Evolutionary conservation across 2,888 invertebrate genomes (phyloP), one percentile per base, ranked within the genome.

Genomic region (Thera obeliscata): DNA sequence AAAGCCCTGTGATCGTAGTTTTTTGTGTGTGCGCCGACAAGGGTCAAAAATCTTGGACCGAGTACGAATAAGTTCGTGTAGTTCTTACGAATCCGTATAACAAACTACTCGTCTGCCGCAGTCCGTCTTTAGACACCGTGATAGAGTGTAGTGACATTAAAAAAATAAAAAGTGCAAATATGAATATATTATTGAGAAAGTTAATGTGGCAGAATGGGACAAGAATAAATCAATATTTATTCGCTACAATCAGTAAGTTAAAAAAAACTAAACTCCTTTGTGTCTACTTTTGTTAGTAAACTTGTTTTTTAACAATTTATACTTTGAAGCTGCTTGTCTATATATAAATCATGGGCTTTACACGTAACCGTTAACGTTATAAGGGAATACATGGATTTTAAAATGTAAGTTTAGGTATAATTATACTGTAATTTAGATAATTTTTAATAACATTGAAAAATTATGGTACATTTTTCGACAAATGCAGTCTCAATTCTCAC

Each of bases 401-500:
- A n/a, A n/a, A n/a, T n/a, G n/a, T n/a, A n/a, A n/a, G n/a, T n/a
- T n/a, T n/a, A n/a, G n/a, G n/a, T n/a, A n/a, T n/a, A n/a, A n/a
- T n/a, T n/a, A n/a, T n/a, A n/a, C n/a, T n/a, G n/a, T n/a, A n/a
- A n/a, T n/a, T n/a, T n/a, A n/a, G n/a, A n/a, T n/a, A n/a, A n/a
- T n/a, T n/a, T n/a, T n/a, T n/a, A n/a, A n/a, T n/a, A n/a, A n/a
- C n/a, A n/a, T n/a, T n/a, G n/a, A n/a, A n/a, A n/a, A n/a, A n/a
- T n/a, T n/a, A n/a, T n/a, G n/a, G n/a, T n/a, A n/a, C n/a, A n/a
- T n/a, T n/a, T n/a, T n/a, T n/a, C n/a, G 84, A 98, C 98, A 83
- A 97, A 97, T 93, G 98, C 98, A 76, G 98, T 99, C 81, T 98
- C 99, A 94, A 97, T 97, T 83, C 95, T 99, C 86, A 97, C 97